A percentile compares a stretch with the other conserved stretches of the same genome.
phyloP scores from a whole-genome alignment of 2,113 vertebrate species.

The Mola mola region DNA sequence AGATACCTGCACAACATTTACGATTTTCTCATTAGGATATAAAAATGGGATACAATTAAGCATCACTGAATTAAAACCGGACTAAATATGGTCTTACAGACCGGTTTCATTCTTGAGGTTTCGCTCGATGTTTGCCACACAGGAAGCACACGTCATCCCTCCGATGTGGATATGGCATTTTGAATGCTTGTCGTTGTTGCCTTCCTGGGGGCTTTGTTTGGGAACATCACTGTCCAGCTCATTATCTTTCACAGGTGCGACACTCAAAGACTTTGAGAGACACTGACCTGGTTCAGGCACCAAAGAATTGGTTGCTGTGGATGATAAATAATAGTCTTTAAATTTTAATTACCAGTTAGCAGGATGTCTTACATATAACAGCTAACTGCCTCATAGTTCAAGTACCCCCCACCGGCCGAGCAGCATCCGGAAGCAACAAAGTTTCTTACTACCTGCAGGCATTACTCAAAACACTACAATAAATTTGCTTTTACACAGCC shows the following conservation, averaged over 20 bases:
- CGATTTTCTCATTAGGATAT: conserved; percentile 9
- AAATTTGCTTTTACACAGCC: not conserved
- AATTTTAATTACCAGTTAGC: not conserved
- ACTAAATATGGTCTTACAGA: conserved; percentile 62
- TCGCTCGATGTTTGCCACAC: conserved; percentile 96
- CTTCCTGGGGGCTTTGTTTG: conserved; percentile 35
- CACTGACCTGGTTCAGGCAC: conserved; percentile 43
- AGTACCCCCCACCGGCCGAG: not conserved
- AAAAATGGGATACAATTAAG: not conserved
- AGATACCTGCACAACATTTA: conserved; percentile 83
- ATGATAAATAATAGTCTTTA: conserved; percentile 18
- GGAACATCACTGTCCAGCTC: conserved; percentile 59
- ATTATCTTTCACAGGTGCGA: conserved; percentile 53
- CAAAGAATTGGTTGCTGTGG: conserved; percentile 78
- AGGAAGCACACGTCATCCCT: conserved; percentile 98
- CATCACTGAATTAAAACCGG: not conserved
- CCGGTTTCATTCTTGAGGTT: conserved; percentile 93
- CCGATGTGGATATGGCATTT: conserved; percentile 96
- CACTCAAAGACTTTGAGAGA: conserved; percentile 31
- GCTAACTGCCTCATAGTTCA: not conserved
- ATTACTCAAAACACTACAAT: not conserved
- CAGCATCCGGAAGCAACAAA: not conserved
- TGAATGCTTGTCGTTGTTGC: conserved; percentile 69
- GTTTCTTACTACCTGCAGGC: too few species aligned
- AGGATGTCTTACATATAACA: not conserved